A percentile compares a stretch with the other conserved stretches of the same genome.
Conservation (phyloP, 2,797 vertebrate genomes). For the Pachyuromys duprasi region DNA sequence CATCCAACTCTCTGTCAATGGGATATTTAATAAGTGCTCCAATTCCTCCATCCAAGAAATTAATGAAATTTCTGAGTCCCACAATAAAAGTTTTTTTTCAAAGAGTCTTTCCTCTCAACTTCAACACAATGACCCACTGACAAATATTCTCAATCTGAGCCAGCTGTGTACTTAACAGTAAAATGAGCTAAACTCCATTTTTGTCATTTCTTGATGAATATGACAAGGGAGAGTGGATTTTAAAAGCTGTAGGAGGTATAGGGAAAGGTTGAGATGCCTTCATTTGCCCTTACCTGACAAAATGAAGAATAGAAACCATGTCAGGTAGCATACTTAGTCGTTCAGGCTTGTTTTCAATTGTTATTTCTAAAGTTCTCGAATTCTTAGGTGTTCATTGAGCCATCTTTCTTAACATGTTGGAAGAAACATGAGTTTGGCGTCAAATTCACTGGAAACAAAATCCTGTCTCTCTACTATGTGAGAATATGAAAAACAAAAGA, state of each 20-base stretch:
- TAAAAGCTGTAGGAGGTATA: constrained; percentile 66
- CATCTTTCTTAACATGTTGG: neutral
- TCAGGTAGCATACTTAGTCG: constrained; percentile 8
- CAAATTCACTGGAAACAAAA: neutral
- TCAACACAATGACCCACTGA: constrained; percentile 50
- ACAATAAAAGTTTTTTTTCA: constrained; percentile 44
- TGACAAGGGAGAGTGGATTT: constrained; percentile 62
- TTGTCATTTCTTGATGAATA: constrained; percentile 67
- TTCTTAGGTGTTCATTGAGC: neutral
- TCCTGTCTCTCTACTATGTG: neutral
- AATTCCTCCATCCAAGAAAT: constrained; percentile 35
- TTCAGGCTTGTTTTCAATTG: neutral
- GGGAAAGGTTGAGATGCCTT: constrained; percentile 57
- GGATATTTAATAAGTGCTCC: constrained; percentile 70
- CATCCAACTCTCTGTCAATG: constrained; percentile 62
- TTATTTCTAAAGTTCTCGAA: constrained; percentile 54
- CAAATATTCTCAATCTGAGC: constrained; percentile 65
- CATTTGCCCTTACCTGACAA: constrained; percentile 62
- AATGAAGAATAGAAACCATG: constrained; percentile 56
- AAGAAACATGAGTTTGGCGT: neutral
- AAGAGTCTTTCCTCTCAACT: constrained; percentile 32
- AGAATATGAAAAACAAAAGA: neutral
- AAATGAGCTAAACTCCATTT: constrained; percentile 73
- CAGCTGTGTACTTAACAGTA: constrained; percentile 66
- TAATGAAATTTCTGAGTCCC: constrained; percentile 66